Conservation (phyloP, 2,888 invertebrate species). For the Aphodius sticticus region DNA sequence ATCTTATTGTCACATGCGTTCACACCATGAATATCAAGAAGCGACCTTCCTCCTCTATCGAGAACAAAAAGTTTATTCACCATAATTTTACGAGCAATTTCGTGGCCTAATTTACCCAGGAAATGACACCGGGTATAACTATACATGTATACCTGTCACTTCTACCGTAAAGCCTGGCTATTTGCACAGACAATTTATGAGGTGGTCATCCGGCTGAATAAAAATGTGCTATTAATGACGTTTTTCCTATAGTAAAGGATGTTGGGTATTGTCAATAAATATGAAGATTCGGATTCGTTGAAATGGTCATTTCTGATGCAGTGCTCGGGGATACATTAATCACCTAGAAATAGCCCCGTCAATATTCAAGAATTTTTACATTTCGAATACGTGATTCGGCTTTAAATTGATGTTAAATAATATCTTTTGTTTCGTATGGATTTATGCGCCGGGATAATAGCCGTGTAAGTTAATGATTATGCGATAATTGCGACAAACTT, state of each 20-base stretch:
- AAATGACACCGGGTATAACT: background rate
- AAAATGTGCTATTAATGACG: slow-evolving; percentile 32
- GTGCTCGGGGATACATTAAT: background rate
- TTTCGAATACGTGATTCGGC: background rate
- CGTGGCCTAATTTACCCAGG: background rate
- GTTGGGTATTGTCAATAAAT: background rate
- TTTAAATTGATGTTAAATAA: background rate
- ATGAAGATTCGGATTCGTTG: too few relatives aligned
- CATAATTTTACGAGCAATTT: background rate
- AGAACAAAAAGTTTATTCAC: background rate
- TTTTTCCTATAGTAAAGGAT: slow-evolving; percentile 31
- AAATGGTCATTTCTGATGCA: slow-evolving; percentile 9
- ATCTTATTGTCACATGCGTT: background rate
- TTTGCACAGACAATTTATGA: slow-evolving; percentile 32
- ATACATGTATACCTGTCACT: background rate
- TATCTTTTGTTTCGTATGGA: background rate
- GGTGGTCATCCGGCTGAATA: slow-evolving; percentile 25
- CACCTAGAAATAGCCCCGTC: background rate
- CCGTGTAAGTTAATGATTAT: background rate
- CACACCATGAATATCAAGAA: background rate
- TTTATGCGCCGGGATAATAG: background rate
- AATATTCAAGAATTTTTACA: background rate
- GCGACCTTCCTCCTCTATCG: background rate
- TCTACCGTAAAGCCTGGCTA: slow-evolving; percentile 12
- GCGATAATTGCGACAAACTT: background rate